Conservation (phyloP, 1,140 invertebrate genomes). For the Saccostrea glomerata region DNA sequence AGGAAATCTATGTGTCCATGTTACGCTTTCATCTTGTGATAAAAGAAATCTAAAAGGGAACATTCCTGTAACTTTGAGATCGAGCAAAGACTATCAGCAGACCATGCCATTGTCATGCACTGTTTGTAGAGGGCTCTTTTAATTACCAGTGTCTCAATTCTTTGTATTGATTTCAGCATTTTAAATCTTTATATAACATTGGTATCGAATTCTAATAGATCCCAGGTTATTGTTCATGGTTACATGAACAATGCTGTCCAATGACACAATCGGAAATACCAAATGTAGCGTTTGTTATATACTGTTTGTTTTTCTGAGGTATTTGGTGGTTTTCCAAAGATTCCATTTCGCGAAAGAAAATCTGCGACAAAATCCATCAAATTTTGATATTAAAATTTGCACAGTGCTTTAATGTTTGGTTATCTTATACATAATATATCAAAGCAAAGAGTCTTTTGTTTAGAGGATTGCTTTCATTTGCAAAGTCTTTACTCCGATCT, state of each 20-base stretch:
- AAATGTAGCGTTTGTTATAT: not conserved
- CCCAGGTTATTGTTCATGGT: not conserved
- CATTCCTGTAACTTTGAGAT: not conserved
- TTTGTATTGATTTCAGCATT: not conserved
- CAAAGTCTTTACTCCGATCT: not conserved
- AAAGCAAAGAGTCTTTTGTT: not conserved
- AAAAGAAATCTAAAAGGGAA: not conserved
- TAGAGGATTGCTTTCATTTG: not conserved
- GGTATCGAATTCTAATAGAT: not conserved
- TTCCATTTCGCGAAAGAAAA: not conserved
- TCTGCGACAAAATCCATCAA: not conserved
- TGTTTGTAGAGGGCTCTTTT: not conserved
- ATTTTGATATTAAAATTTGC: not conserved
- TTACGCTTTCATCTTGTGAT: constrained; percentile 11
- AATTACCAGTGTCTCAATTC: not conserved
- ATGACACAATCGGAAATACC: not conserved
- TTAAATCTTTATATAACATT: not conserved
- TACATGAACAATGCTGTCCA: not conserved
- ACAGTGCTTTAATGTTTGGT: not conserved
- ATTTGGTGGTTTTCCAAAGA: not conserved
- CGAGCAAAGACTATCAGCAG: not conserved
- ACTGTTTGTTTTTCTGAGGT: not conserved
- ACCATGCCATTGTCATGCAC: not conserved
- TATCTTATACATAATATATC: not conserved
- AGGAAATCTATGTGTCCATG: not conserved